Percentiles rank a stretch among this genome's conserved stretches.
Evolutionary conservation across 2,113 vertebrate species (phyloP).

Genomic region (Rostratula benghalensis): DNA sequence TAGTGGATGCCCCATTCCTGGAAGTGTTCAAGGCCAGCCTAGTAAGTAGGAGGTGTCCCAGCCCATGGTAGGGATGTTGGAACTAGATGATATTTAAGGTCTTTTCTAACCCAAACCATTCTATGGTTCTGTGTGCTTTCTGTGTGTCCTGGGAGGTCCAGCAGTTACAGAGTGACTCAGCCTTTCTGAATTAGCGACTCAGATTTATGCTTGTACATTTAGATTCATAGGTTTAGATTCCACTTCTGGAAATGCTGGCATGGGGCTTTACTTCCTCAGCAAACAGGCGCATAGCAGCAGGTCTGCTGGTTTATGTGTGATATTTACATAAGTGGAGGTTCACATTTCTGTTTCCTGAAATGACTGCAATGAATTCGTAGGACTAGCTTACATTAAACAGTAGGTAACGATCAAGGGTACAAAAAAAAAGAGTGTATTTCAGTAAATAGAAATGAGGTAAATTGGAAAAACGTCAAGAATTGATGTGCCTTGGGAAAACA

Average conservation of each 20-base stretch:
- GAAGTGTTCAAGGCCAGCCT: too few relatives aligned
- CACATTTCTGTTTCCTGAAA: neutral
- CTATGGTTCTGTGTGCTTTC: neutral
- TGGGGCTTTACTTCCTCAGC: neutral
- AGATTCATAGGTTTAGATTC: neutral
- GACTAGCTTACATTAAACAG: neutral
- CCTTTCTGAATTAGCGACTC: neutral
- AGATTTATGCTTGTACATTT: neutral
- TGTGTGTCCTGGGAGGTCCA: neutral
- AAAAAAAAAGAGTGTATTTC: neutral
- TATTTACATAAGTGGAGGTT: neutral
- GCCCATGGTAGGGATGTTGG: too few relatives aligned
- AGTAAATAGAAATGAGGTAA: neutral
- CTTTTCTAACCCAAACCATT: too few relatives aligned
- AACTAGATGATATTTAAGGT: too few relatives aligned
- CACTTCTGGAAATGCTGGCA: neutral
- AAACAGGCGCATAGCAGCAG: neutral
- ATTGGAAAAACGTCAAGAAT: neutral
- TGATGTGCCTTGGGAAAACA: neutral
- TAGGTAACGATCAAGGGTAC: neutral
- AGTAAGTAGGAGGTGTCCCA: too few relatives aligned
- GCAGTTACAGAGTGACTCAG: neutral
- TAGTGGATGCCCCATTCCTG: too few relatives aligned
- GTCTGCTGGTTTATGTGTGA: neutral
- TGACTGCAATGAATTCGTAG: neutral